These are phyloP conservation scores for Candidula unifasciata DNA, from an alignment of 2,888 invertebrate species.

Conservation along the genomic window DNA sequence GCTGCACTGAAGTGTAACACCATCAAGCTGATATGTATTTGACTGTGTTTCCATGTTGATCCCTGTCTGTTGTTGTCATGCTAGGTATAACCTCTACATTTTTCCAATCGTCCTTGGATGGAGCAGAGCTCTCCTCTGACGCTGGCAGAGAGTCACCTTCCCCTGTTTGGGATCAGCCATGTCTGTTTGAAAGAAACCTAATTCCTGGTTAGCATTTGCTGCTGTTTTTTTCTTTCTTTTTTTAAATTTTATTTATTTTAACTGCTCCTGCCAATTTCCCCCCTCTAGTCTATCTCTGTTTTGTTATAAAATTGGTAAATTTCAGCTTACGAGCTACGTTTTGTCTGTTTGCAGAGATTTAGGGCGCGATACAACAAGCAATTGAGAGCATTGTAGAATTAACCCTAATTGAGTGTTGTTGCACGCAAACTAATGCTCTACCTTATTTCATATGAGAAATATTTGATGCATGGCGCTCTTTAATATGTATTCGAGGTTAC, in stretches of 20 bases:
- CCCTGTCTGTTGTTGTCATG: conserved; percentile 2
- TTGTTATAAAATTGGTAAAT: not conserved
- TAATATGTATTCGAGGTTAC: not conserved
- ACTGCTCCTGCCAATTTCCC: not conserved
- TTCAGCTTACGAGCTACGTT: not conserved
- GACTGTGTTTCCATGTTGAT: not conserved
- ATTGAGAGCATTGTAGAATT: not conserved
- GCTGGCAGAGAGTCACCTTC: conserved; percentile 67
- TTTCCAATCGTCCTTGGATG: conserved; percentile 27
- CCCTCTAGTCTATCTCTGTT: not conserved
- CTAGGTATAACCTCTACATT: conserved; percentile 35
- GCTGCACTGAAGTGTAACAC: too few relatives aligned
- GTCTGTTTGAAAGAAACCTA: conserved; percentile 35
- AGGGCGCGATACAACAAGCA: conserved; percentile 11
- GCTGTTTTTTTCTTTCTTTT: not conserved
- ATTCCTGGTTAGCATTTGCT: conserved; percentile 57
- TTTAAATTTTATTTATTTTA: not conserved
- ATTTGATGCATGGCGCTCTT: conserved; percentile 21
- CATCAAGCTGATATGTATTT: conserved; percentile 3
- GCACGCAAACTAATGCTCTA: not conserved
- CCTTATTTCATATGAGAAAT: not conserved
- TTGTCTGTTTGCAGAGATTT: not conserved
- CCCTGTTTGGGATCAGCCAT: conserved; percentile 69
- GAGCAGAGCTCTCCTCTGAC: conserved; percentile 52
- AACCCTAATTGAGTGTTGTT: not conserved